Evolutionary conservation across 1,140 invertebrate genomes (phyloP).

Genomic region (Archivesica marissinica): DNA sequence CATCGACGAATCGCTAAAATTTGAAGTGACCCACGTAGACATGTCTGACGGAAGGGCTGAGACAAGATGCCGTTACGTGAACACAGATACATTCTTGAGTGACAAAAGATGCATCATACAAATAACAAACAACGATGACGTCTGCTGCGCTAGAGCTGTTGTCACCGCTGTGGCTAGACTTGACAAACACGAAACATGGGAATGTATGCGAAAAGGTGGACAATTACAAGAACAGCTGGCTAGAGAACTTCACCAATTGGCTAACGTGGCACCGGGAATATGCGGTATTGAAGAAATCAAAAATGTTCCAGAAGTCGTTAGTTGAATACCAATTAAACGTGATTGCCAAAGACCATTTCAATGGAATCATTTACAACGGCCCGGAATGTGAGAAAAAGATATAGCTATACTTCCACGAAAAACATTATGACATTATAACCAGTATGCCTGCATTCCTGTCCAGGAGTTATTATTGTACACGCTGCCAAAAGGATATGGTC

Average conservation of each 20-base stretch:
- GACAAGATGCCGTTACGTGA: too few relatives aligned
- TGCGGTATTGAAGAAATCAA: conserved; percentile 25
- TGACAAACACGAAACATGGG: conserved; percentile 28
- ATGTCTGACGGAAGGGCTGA: too few relatives aligned
- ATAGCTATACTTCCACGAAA: conserved; percentile 16
- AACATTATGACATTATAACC: conserved; percentile 48
- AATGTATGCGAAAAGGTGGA: background rate
- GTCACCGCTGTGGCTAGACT: background rate
- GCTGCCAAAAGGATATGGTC: conserved; percentile 25
- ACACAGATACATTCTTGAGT: conserved; percentile 22
- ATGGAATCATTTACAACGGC: conserved; percentile 18
- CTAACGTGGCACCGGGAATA: background rate
- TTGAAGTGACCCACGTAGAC: too few relatives aligned
- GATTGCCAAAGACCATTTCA: conserved; percentile 13
- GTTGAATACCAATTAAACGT: conserved; percentile 15
- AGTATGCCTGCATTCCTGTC: conserved; percentile 30
- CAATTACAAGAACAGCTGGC: background rate
- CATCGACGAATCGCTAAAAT: too few relatives aligned
- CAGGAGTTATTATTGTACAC: conserved; percentile 10
- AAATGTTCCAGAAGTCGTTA: background rate
- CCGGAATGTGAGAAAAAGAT: background rate
- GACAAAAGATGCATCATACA: conserved; percentile 14
- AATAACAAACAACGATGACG: conserved; percentile 29
- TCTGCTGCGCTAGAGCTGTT: conserved; percentile 36
- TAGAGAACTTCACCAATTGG: background rate